Base-by-base conservation (phyloP, 2,113 vertebrate genomes). In the Neomonachus schauinslandi region DNA sequence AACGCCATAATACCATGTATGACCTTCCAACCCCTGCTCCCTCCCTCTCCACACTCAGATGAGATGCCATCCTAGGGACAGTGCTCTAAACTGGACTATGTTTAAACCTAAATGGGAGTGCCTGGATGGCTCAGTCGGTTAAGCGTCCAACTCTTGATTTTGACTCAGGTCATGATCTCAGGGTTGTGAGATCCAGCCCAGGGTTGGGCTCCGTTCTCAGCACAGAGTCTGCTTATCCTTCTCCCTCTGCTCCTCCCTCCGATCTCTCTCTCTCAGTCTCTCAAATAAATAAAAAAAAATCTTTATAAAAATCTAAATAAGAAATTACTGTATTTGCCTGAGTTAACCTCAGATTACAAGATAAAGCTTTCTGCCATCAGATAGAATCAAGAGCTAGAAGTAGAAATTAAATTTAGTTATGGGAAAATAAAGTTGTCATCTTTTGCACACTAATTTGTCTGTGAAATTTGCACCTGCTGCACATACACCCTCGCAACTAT, bases 331-430 rank as follows among this genome's bases (percentile, higher is more conserved):
- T 39, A 3, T 89, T 83, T 49, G 2, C 81, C 28, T 61, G 18
- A 49, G 42, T 65, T 76, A 61, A 87, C 39, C 11, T 82, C 42
- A 39, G 36, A 13, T 69, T 77, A 65, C 7, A 90, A 84, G 31
- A 85, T 51, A 96, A 65, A 84, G 63, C 14, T 97, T 93, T 93
- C 77, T 85, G 61, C 24, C 72, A 28, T 89, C 4, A 46, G 1
- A 3, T 74, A 28, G 49, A 94, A 95, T 89, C 19, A 69, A 51
- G 57, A 80, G 24, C 57, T 96, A 76, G 84, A 89, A 57, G 13
- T 76, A 55, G 22, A 91, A 88, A 91, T 93, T 89, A 89, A 80
- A 80, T 67, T 95, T 83, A 87, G 2, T 89, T 93, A n/a, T 59
- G n/a, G 28, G n/a, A 26, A 95, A 96, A 79, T 33, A 94, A 49